Percentiles rank a stretch among this genome's conserved stretches.
phyloP scores from a whole-genome alignment of 1,140 invertebrate genomes.

The Caerostris extrusa region DNA sequence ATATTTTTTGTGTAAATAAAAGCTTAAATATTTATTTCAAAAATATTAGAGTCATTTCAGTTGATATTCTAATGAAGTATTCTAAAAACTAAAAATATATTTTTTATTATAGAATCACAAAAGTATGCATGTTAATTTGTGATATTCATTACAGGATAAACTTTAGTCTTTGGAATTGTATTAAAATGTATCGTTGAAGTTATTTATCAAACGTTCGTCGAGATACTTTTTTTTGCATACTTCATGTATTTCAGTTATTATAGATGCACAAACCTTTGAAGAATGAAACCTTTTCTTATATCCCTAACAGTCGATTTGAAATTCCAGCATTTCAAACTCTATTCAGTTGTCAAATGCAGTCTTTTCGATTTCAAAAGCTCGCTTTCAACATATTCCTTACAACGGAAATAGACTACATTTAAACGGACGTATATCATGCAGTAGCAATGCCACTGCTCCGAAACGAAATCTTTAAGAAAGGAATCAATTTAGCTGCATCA shows the following conservation, averaged over 20 bases:
- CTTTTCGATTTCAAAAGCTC: conserved; percentile 17
- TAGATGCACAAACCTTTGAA: not conserved
- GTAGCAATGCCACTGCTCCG: not conserved
- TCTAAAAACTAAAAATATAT: no score
- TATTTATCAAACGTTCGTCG: no score
- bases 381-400: not conserved
- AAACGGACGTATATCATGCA: not conserved
- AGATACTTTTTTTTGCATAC: not conserved
- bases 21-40: no score
- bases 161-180: no score
- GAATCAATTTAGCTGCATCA: not conserved
- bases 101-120: no score
- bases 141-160: no score
- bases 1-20: no score
- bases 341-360: conserved; percentile 45
- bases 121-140: no score
- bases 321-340: conserved; percentile 33
- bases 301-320: conserved; percentile 9
- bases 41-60: no score
- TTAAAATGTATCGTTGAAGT: no score
- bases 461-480: not conserved
- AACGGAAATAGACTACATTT: conserved; percentile 39
- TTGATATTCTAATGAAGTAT: no score
- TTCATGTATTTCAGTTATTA: not conserved
- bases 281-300: not conserved